Evolutionary conservation across 2,888 invertebrate species (phyloP).

Genomic region (Calameuta filiformis): DNA sequence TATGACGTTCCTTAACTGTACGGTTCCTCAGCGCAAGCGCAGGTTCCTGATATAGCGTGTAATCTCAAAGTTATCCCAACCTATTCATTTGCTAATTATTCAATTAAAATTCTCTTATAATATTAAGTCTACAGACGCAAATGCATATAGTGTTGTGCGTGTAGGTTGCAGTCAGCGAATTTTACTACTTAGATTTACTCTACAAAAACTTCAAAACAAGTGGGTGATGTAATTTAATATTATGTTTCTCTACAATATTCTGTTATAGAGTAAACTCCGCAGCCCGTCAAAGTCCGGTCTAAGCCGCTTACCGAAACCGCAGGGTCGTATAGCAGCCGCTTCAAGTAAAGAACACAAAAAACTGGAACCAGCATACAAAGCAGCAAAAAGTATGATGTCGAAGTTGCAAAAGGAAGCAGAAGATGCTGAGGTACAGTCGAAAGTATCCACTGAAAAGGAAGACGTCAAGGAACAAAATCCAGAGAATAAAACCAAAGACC

Average conservation of each 20-base stretch:
- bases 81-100: neutral
- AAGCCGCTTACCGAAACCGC: constrained; percentile 26
- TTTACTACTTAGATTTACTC: neutral
- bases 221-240: neutral
- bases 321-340: constrained; percentile 5
- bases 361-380: constrained; percentile 16
- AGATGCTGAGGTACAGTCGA: constrained; percentile 32
- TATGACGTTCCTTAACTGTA: neutral
- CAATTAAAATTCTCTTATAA: neutral
- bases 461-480: constrained; percentile 13
- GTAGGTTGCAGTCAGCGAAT: neutral
- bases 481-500: neutral
- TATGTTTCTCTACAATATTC: neutral
- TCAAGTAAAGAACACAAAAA: constrained; percentile 34
- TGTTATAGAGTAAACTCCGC: constrained; percentile 47
- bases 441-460: constrained; percentile 32
- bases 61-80: neutral
- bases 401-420: constrained; percentile 41
- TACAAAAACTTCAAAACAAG: neutral
- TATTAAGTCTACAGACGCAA: neutral
- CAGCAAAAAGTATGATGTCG: constrained; percentile 7
- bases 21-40: neutral
- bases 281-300: constrained; percentile 30
- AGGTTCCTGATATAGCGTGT: neutral
- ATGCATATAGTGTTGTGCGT: neutral